Evolutionary conservation across 2,888 invertebrate genomes (phyloP), one percentile per base, ranked within the genome.

Genomic region (Mellilla xanthometata): DNA sequence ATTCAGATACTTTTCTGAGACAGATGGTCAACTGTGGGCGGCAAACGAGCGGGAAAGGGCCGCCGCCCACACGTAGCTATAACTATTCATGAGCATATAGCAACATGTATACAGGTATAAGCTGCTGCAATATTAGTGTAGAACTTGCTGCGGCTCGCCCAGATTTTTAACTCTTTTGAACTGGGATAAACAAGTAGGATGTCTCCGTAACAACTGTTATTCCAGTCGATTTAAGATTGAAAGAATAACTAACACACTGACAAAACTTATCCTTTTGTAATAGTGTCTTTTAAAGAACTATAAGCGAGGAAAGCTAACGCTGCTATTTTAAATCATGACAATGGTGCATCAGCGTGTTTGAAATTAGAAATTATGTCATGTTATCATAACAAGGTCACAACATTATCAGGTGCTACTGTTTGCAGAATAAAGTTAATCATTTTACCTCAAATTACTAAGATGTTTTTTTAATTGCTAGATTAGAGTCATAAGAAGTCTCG

Each of bases 61-160:
- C 76, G 67, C 72, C 78, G 68, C 87, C 88, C 69, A 87, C 87
- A 76, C 80, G 41, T 34, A 39, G 46, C 36, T 54, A 66, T 67
- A 42, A 29, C 46, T 47, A 47, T 40, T 27, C 35, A 40, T 35
- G 26, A 27, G 24, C 12, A 22, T 33, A 44, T 39, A 26, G 26
- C 4, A 19, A 38, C 10, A 28, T 12, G 27, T 35, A 22, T 12
- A 40, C 32, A 41, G 38, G 38, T 48, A 46, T 13, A 11, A 10
- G 7, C 10, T 11, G 7, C 9, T 34, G 8, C 8, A 13, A 27
- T 33, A 22, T 22, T 42, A 26, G 12, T 32, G 27, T 24, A 24
- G 7, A 8, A 2, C 2, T 24, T 24, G n/a, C n/a, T n/a, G n/a
- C n/a, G n/a, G n/a, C n/a, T n/a, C n/a, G n/a, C n/a, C n/a, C n/a